phyloP scores from a whole-genome alignment of 2,888 invertebrate genomes.

The Drosophila quasianomalipes region DNA sequence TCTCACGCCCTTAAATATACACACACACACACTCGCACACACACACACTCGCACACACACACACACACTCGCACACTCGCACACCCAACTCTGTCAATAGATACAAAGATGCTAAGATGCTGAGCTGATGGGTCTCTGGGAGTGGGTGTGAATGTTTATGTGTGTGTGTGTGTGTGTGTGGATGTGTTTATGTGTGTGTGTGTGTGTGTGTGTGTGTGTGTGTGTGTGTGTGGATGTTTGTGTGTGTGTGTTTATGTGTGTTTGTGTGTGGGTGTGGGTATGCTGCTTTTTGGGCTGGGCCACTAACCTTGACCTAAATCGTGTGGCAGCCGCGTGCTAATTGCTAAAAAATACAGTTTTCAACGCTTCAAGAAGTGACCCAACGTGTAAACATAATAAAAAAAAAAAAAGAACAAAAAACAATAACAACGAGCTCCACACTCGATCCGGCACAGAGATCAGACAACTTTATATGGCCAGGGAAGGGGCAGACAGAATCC shows the following conservation, averaged over 20 bases:
- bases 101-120: slow-evolving; percentile 8
- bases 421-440: slow-evolving; percentile 17
- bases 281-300: slow-evolving; percentile 36
- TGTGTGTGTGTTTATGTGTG: slow-evolving; percentile 6
- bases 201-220: slow-evolving; percentile 1
- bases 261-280: slow-evolving; percentile 20
- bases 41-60: slow-evolving; percentile 11
- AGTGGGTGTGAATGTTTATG: slow-evolving; percentile 16
- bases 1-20: slow-evolving; percentile 30
- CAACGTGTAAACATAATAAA: slow-evolving; percentile 71
- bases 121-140: slow-evolving; percentile 12
- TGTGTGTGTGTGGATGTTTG: slow-evolving; percentile 6
- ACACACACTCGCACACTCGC: slow-evolving; percentile 1
- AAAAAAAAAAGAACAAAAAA: slow-evolving; percentile 21
- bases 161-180: slow-evolving; percentile 7
- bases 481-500: slow-evolving; percentile 2
- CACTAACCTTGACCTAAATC: slow-evolving; percentile 75
- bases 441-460: slow-evolving; percentile 18
- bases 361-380: slow-evolving; percentile 45
- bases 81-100: slow-evolving; percentile 16
- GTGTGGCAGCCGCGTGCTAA: slow-evolving; percentile 64
- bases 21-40: slow-evolving; percentile 8
- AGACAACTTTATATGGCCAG: slow-evolving; percentile 43
- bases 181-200: background rate
- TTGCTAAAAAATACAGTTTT: slow-evolving; percentile 58